phyloP scores from a whole-genome alignment of 2,113 vertebrate genomes.

The Pollachius pollachius region DNA sequence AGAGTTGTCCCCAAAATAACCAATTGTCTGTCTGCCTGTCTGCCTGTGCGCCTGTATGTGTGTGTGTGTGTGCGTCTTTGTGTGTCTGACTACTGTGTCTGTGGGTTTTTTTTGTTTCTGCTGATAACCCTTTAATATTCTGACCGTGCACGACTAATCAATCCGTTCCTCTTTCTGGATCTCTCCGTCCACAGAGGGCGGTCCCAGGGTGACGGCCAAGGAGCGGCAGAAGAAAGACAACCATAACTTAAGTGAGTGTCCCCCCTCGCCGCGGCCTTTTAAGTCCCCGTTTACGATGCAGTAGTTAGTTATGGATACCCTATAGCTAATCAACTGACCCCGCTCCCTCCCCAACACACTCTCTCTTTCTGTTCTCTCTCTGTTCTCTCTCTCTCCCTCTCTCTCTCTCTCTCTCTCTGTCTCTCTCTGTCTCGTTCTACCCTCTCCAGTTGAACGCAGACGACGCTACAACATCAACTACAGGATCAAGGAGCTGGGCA shows the following conservation, averaged over 20 bases:
- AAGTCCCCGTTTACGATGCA: too few species aligned
- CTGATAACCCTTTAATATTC: slow-evolving; percentile 50
- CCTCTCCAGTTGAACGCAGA: slow-evolving; percentile 89
- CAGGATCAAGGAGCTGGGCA: slow-evolving; percentile 98
- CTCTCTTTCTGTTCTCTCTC: too few species aligned
- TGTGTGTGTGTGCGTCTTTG: neutral
- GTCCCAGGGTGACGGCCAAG: slow-evolving; percentile 90
- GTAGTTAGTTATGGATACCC: neutral
- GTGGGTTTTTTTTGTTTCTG: slow-evolving; percentile 33
- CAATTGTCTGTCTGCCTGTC: slow-evolving; percentile 14
- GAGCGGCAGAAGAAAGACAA: slow-evolving; percentile 98
- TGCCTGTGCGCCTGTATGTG: too few species aligned
- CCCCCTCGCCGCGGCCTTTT: slow-evolving; percentile 24
- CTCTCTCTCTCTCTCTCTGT: too few species aligned
- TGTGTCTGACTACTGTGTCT: neutral
- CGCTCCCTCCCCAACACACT: neutral
- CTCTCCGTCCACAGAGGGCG: slow-evolving; percentile 79
- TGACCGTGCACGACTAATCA: slow-evolving; percentile 56
- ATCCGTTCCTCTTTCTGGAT: slow-evolving; percentile 36
- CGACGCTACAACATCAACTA: slow-evolving; percentile 99
- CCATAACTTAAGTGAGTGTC: slow-evolving; percentile 94
- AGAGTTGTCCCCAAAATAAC: slow-evolving; percentile 40
- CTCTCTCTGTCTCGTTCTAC: neutral
- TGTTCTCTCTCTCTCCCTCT: too few species aligned
- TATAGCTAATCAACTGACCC: neutral